Percentiles rank a stretch among this genome's conserved stretches.
These are phyloP conservation scores for Dusona sp. DNA, from an alignment of 2,888 invertebrate species.

Conservation along the genomic window DNA sequence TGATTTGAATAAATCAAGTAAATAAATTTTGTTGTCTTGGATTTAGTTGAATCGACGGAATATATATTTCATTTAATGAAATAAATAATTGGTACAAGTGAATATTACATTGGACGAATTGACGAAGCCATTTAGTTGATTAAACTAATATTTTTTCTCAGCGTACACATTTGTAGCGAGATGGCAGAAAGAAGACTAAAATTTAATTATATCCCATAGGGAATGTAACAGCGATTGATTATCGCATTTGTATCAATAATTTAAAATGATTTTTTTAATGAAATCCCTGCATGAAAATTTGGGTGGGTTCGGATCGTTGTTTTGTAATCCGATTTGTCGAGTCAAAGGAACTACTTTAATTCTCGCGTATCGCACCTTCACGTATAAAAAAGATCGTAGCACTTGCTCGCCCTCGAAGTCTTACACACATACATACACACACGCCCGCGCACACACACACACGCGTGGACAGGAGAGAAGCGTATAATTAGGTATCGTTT, in stretches of 20 bases:
- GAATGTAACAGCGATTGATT: background rate
- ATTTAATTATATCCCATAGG: background rate
- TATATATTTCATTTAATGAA: too few species aligned
- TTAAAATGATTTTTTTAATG: conserved; percentile 10
- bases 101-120: too few species aligned
- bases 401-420: conserved; percentile 77
- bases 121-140: too few species aligned
- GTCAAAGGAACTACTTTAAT: conserved; percentile 33
- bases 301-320: conserved; percentile 79
- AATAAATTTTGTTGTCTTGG: too few species aligned
- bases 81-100: too few species aligned
- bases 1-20: too few species aligned
- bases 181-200: too few species aligned
- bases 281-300: conserved; percentile 60
- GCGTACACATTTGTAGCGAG: too few species aligned
- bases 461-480: conserved; percentile 70
- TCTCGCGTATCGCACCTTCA: conserved; percentile 69
- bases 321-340: conserved; percentile 78
- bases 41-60: too few species aligned
- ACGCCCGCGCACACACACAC: background rate
- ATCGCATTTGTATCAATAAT: conserved; percentile 34
- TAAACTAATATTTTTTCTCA: too few species aligned
- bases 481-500: conserved; percentile 84
- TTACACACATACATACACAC: conserved; percentile 55
- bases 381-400: conserved; percentile 65